Conservation (phyloP, 2,888 invertebrate species). For the Acronicta aceris region DNA sequence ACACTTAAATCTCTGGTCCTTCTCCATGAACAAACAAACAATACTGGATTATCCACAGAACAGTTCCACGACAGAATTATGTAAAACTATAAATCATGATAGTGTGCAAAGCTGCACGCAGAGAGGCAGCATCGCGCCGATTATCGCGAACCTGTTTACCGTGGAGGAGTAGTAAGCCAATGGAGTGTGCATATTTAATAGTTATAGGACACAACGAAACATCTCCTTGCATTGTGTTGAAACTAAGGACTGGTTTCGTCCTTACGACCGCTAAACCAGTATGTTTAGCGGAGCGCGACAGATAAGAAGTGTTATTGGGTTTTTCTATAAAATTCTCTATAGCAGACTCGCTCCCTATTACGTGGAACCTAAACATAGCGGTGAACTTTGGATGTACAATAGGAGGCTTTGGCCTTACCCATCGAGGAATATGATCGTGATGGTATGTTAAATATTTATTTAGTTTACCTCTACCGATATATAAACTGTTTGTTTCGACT, state of each 20-base stretch:
- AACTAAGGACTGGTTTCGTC: background rate
- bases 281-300: no score
- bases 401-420: no score
- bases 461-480: no score
- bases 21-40: constrained; percentile 32
- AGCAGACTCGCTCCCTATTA: no score
- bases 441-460: no score
- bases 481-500: no score
- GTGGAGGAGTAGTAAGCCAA: constrained; percentile 22
- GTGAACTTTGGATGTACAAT: no score
- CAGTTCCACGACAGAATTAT: constrained; percentile 46
- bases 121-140: constrained; percentile 66
- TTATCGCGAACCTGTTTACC: constrained; percentile 72
- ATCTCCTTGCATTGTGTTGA: background rate
- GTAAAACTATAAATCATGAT: constrained; percentile 58
- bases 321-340: no score
- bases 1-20: constrained; percentile 33
- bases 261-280: no score
- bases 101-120: constrained; percentile 47
- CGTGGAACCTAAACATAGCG: no score
- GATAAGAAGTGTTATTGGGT: no score
- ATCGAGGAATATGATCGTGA: no score
- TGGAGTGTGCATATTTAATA: constrained; percentile 2
- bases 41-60: constrained; percentile 43
- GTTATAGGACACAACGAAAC: background rate